Conservation (phyloP, 2,113 vertebrate genomes). For the Tachycineta bicolor region DNA sequence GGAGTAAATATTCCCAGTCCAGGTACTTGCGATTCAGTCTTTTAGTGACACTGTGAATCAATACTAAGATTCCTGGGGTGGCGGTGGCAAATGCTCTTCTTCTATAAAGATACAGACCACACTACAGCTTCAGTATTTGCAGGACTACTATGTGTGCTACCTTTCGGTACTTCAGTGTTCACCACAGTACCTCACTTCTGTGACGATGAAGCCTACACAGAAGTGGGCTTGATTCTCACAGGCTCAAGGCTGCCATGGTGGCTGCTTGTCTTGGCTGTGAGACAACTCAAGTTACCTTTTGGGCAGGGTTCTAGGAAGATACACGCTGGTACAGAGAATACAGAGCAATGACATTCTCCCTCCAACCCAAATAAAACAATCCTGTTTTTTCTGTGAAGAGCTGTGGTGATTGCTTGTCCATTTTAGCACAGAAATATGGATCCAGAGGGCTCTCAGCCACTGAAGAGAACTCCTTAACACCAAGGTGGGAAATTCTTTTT, state of each 20-base stretch:
- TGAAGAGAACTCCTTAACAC: neutral
- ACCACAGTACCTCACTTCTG: neutral
- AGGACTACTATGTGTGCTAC: neutral
- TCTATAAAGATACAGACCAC: neutral
- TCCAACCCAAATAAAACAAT: neutral
- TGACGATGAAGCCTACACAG: neutral
- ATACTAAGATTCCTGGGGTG: neutral
- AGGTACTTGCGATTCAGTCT: neutral
- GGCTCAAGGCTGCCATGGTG: fast-evolving
- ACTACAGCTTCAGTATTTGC: neutral
- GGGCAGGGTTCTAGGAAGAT: neutral
- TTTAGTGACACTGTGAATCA: neutral
- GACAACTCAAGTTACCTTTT: neutral
- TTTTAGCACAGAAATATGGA: neutral
- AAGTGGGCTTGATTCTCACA: neutral
- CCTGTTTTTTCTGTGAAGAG: neutral
- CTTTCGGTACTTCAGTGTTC: neutral
- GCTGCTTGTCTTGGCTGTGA: neutral
- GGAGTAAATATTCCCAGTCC: neutral
- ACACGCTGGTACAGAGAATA: neutral
- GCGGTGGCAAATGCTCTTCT: neutral
- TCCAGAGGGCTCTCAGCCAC: neutral
- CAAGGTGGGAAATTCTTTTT: neutral
- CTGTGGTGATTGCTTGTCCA: neutral
- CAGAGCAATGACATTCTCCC: neutral